Base-by-base conservation (phyloP, 2,888 invertebrate species). In the Tyria jacobaeae region DNA sequence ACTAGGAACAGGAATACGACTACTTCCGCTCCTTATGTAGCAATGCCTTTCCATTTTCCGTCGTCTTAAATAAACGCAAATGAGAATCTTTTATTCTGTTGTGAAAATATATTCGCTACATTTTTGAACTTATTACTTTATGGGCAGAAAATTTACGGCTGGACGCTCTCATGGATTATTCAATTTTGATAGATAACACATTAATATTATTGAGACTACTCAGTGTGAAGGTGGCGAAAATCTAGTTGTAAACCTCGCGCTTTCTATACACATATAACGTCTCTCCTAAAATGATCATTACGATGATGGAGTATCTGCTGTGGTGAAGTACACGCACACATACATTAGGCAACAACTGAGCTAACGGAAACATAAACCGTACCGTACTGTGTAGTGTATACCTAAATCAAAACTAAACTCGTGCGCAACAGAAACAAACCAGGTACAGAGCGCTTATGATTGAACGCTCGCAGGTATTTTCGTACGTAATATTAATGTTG, bases 371-470 rank as follows among this genome's bases (percentile, higher is more conserved):
- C 83, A 78, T 75, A 78, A 76, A 84, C 73, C 81, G 79, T 86
- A 85, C n/a, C n/a, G n/a, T 86, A 86, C 83, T 84, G 81, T 85
- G 76, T 81, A 86, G 82, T 83, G 81, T 85, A 76, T 81, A 84
- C 79, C 77, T 71, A 76, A 80, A 81, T 77, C 80, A 74, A 75
- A 81, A 79, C 80, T 80, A 85, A 86, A 85, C 84, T 81, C 81
- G 81, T 80, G 83, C 84, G 81, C 85, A 89, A 87, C 86, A 89
- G 93, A 93, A 92, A 92, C 91, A 91, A 92, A 93, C 92, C 93
- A 93, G 93, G 91, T 91, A 88, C 87, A 83, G 82, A 81, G 82
- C 81, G 81, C 83, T 89, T 92, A 93, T 93, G 93, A 93, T 93
- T 92, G 91, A 93, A 90, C 85, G 87, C 86, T 82, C 83, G 71